Evolutionary conservation across 53 echinoderm and acorn worm genomes (phyloP).

Genomic region (Zoroaster sp.): DNA sequence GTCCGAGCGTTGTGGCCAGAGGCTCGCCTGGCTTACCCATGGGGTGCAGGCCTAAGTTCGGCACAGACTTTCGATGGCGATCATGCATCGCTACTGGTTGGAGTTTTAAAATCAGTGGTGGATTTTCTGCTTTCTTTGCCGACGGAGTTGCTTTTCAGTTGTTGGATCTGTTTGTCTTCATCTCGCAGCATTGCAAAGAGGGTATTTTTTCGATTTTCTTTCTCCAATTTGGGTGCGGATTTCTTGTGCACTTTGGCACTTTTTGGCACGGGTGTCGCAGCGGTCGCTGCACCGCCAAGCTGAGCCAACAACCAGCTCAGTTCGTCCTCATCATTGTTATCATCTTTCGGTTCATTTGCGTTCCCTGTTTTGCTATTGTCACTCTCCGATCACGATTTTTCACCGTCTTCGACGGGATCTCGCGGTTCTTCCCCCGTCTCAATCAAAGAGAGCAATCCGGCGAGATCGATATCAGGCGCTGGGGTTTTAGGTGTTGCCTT

Average conservation of each 20-base stretch:
- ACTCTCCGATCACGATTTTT: neutral
- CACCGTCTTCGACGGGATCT: neutral
- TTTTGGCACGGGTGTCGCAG: neutral
- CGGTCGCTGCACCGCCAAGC: neutral
- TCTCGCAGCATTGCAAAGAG: constrained; percentile 5
- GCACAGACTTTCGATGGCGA: neutral
- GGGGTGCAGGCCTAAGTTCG: constrained; percentile 4
- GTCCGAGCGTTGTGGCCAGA: neutral
- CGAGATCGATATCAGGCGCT: constrained; percentile 17
- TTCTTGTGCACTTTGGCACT: neutral
- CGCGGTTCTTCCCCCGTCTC: constrained; percentile 53
- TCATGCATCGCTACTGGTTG: neutral
- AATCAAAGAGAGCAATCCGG: constrained; percentile 46
- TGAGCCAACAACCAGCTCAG: neutral
- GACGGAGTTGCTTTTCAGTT: neutral
- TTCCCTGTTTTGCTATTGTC: neutral
- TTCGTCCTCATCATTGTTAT: neutral
- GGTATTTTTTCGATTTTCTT: neutral
- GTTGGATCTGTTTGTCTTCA: neutral
- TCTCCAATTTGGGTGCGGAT: neutral
- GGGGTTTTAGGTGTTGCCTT: constrained; percentile 1
- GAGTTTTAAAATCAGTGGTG: neutral
- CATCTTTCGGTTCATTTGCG: neutral
- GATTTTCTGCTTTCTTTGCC: neutral
- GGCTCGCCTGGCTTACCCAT: neutral